Conservation (phyloP, 92 coral and sea anemone species). For the Montipora capitata region DNA sequence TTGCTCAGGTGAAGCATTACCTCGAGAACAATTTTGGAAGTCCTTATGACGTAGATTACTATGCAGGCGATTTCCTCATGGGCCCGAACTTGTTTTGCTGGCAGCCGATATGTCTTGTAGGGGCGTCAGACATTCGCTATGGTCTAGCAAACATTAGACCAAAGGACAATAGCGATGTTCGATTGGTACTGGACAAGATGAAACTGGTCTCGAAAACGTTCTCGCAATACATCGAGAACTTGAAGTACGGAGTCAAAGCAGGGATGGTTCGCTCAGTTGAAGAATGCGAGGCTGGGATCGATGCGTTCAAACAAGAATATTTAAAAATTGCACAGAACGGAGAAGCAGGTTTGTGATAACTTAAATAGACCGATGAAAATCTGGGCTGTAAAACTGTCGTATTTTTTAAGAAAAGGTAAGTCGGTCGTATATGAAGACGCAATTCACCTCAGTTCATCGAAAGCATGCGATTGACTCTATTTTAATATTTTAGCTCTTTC, state of each 20-base stretch:
- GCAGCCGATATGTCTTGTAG: conserved; percentile 80
- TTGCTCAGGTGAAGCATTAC: conserved; percentile 82
- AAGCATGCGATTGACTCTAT: too few relatives aligned
- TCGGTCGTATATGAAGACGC: too few relatives aligned
- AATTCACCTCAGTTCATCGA: too few relatives aligned
- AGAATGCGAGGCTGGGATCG: conserved; percentile 87
- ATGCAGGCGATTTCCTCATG: conserved; percentile 86
- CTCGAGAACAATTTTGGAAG: conserved; percentile 79
- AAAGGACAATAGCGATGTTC: conserved; percentile 59
- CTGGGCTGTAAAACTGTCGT: too few relatives aligned
- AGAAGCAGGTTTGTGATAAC: conserved; percentile 73
- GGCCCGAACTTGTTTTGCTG: conserved; percentile 92
- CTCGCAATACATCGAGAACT: conserved; percentile 75
- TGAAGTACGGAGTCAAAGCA: conserved; percentile 79
- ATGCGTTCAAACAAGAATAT: conserved; percentile 63
- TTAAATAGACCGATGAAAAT: too few relatives aligned
- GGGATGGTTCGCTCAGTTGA: conserved; percentile 94
- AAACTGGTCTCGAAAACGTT: conserved; percentile 55
- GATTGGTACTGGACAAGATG: conserved; percentile 54
- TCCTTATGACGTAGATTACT: conserved; percentile 87
- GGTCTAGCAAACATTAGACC: conserved; percentile 72
- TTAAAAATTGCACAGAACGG: conserved; percentile 61
- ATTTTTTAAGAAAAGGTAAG: too few relatives aligned
- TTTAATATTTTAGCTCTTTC: too few relatives aligned
- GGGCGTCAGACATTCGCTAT: conserved; percentile 1